A percentile compares a stretch with the other conserved stretches of the same genome.
Evolutionary conservation across 1,140 invertebrate species (phyloP).

Genomic region (Euglossa dilemma): DNA sequence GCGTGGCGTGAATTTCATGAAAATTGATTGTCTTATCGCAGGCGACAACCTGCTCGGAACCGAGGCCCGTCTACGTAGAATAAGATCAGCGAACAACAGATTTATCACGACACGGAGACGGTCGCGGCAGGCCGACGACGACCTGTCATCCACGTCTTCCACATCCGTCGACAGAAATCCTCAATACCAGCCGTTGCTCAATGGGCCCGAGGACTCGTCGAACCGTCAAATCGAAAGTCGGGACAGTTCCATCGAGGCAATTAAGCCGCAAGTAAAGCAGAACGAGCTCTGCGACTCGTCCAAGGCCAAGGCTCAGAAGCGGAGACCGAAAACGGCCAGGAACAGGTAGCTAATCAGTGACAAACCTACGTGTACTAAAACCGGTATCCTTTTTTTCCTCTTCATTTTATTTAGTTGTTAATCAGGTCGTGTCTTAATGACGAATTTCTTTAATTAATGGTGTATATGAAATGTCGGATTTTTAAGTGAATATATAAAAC

Average conservation of each 20-base stretch:
- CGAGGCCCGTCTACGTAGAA: conserved; percentile 84
- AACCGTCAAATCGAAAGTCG: conserved; percentile 58
- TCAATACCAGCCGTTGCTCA: conserved; percentile 66
- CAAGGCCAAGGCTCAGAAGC: conserved; percentile 71
- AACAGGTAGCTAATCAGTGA: conserved; percentile 73
- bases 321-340: conserved; percentile 76
- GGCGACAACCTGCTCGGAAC: conserved; percentile 82
- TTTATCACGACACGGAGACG: conserved; percentile 64
- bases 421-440: neutral
- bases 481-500: too few species aligned
- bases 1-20: neutral
- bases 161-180: conserved; percentile 67
- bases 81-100: conserved; percentile 82
- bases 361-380: too few species aligned
- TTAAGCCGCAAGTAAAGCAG: conserved; percentile 60
- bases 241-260: conserved; percentile 60
- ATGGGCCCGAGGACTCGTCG: conserved; percentile 65
- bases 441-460: neutral
- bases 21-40: conserved; percentile 45
- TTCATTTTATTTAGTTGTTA: neutral
- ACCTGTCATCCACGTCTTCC: conserved; percentile 72
- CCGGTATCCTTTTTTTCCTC: neutral
- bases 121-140: conserved; percentile 62
- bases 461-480: too few species aligned
- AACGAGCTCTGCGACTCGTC: conserved; percentile 63